Base-by-base conservation (phyloP, 2,888 invertebrate genomes). In the Mactromeris polynyma region DNA sequence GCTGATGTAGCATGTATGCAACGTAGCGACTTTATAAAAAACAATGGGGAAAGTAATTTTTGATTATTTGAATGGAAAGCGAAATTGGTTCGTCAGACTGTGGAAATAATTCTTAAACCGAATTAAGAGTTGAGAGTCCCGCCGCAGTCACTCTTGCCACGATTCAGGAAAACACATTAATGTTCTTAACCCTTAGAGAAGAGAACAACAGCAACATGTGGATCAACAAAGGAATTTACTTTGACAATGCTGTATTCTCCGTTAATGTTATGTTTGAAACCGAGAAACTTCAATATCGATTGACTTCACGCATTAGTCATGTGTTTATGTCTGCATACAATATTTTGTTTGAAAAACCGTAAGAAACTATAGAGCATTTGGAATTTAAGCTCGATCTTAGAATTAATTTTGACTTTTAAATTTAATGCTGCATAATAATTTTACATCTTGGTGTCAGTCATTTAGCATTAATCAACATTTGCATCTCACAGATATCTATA, bases 151-250 rank as follows among this genome's bases (percentile, higher is more conserved):
- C 26, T 64, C 3, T 64, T 64, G 58, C 58, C 58, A n/a, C 58
- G 58, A 64, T 64, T 3, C 26, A 26, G n/a, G 4, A 26, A 64
- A 26, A 26, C 58, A n/a, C 58, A 64, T 64, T 64, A n/a, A 64
- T 64, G 11, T 64, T 64, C 26, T 64, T 3, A 64, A 4, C 6
- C 58, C 58, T 26, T 26, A n/a, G 58, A 64, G 58, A 26, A 64
- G 26, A 64, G 26, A n/a, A 26, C 17, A 26, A 11, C 58, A 9
- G n/a, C 58, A 64, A 64, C 26, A 26, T 26, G 58, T 64, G 9
- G 58, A 64, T 64, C 58, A 64, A 64, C 58, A 11, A 26, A 64
- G 58, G 58, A 64, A 64, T 64, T 64, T 64, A 26, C 58, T 64
- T 58, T 64, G 58, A 64, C 58, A 64, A 64, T n/a, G 58, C 9